Evolutionary conservation across 2,888 invertebrate genomes (phyloP).

Genomic region (Pterostichus madidus): DNA sequence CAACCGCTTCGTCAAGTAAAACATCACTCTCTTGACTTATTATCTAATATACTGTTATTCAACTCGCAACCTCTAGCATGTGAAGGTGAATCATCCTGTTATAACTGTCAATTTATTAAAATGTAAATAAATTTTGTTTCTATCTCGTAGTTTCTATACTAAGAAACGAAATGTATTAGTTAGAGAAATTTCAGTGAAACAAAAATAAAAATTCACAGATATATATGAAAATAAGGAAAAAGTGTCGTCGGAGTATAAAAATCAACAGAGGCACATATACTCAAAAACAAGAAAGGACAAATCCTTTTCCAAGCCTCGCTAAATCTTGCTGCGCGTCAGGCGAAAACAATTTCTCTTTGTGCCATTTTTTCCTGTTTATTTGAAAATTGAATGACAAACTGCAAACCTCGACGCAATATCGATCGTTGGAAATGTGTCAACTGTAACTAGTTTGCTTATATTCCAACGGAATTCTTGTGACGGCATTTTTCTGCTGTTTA

Average conservation of each 20-base stretch:
- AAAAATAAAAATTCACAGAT: background rate
- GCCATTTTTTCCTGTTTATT: slow-evolving; percentile 56
- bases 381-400: slow-evolving; percentile 63
- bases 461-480: slow-evolving; percentile 16
- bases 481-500: slow-evolving; percentile 24
- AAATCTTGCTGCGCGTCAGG: slow-evolving; percentile 32
- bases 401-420: slow-evolving; percentile 54
- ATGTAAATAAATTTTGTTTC: too few relatives aligned
- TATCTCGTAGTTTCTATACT: too few relatives aligned
- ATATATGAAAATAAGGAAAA: slow-evolving; percentile 4
- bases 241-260: background rate
- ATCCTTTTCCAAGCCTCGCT: slow-evolving; percentile 26
- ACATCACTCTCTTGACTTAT: too few relatives aligned
- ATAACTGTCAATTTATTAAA: too few relatives aligned
- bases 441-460: slow-evolving; percentile 47
- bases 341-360: slow-evolving; percentile 53
- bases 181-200: too few relatives aligned
- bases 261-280: slow-evolving; percentile 6
- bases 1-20: too few relatives aligned
- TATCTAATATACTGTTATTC: too few relatives aligned
- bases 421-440: slow-evolving; percentile 58
- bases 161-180: too few relatives aligned
- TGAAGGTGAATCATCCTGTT: too few relatives aligned
- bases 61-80: too few relatives aligned
- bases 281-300: slow-evolving; percentile 38